These are phyloP conservation scores for Creontiades dilutus DNA, from an alignment of 2,888 invertebrate genomes.

Conservation along the genomic window DNA sequence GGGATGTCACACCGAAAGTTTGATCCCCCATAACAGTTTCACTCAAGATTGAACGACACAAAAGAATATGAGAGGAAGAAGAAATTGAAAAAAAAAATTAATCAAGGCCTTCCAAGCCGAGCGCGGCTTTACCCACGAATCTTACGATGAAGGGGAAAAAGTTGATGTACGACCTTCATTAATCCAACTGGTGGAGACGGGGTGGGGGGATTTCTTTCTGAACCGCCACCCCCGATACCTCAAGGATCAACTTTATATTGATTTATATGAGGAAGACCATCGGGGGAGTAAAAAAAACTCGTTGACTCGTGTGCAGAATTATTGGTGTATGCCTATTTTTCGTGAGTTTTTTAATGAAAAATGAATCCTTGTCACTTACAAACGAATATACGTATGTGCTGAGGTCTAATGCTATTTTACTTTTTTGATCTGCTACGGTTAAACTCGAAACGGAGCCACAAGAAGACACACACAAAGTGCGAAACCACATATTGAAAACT, in stretches of 20 bases:
- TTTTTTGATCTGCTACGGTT: no score
- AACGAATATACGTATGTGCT: no score
- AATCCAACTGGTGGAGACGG: slow-evolving; percentile 53
- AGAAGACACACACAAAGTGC: no score
- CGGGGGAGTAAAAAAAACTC: not conserved
- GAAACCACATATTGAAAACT: no score
- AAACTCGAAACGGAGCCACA: no score
- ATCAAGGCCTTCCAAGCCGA: not conserved
- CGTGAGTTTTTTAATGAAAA: no score
- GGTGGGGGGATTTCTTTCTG: slow-evolving; percentile 37
- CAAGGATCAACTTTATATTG: slow-evolving; percentile 68
- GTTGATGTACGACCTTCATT: slow-evolving; percentile 72
- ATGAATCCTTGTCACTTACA: no score
- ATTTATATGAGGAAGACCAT: slow-evolving; percentile 57
- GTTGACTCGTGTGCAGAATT: no score
- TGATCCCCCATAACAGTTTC: slow-evolving; percentile 9
- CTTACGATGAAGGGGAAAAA: slow-evolving; percentile 64
- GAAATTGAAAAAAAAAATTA: slow-evolving; percentile 12
- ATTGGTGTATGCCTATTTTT: no score
- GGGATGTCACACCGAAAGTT: slow-evolving; percentile 27
- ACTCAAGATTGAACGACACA: slow-evolving; percentile 61
- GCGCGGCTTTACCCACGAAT: slow-evolving; percentile 37
- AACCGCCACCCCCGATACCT: not conserved
- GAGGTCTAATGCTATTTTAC: no score
- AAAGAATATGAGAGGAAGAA: slow-evolving; percentile 37